Evolutionary conservation across 64 coral and sea anemone species (phyloP), one percentile per base, ranked within the genome.

Genomic region (Montipora efflorescens): DNA sequence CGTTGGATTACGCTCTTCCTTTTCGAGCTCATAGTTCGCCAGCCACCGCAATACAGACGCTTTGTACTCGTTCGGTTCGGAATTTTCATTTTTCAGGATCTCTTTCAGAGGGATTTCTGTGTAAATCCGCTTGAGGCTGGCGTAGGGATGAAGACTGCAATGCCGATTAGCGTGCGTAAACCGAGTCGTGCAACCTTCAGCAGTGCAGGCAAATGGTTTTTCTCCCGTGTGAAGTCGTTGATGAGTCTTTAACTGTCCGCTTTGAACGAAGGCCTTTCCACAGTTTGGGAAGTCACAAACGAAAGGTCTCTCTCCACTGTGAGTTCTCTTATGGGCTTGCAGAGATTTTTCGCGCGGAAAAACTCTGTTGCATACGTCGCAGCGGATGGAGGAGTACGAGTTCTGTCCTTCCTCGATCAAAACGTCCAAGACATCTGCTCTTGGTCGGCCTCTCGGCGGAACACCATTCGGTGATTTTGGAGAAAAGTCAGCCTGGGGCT

Each of bases 341-440:
- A 99, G 89, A 67, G 97, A 99, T 70, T 99, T 99, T 81, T 99
- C 97, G 84, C 97, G 97, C 97, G 97, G 97, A 92, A 99, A 99
- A 89, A 99, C 97, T 55, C 97, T 92, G n/a, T 90, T 77, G 44
- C 97, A 99, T 57, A 99, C 92, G 96, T 99, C 97, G 89, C 97
- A 99, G 59, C 97, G 97, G 61, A 99, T 99, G 67, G 97, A 91
- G 14, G 94, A 99, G n/a, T 95, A 99, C 11, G 94, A 96, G 62
- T 89, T 87, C 3, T 88, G 89, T 69, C 97, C 97, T 94, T 99
- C 97, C 47, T 93, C 91, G 59, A 99, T 99, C 51, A 99, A 71
- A 49, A 89, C 80, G 89, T 92, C 94, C 55, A 99, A 89, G 46
- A 99, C 89, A 84, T 99, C 97, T 10, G 97, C 97, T 82, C 93